A percentile compares a stretch with the other conserved stretches of the same genome.
phyloP scores from a whole-genome alignment of 2,113 vertebrate genomes.

The Halichoeres trimaculatus region DNA sequence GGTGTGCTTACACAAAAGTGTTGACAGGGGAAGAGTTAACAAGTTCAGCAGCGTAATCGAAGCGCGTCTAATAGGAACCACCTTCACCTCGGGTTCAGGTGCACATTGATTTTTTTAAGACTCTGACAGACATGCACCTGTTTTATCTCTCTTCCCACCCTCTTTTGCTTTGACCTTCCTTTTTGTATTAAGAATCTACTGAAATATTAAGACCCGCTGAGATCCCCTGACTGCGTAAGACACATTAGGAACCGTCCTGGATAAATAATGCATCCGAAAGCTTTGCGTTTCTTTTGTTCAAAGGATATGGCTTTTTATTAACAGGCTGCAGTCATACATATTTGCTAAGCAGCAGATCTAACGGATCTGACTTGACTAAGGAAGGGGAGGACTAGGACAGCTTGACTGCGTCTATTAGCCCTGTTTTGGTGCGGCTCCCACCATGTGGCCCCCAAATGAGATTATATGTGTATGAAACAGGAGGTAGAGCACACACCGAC shows the following conservation, averaged over 20 bases:
- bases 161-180: conserved; percentile 25
- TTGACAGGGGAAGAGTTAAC: conserved; percentile 33
- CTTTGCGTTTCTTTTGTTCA: conserved; percentile 36
- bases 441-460: conserved; percentile 77
- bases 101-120: conserved; percentile 59
- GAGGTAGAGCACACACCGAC: conserved; percentile 73
- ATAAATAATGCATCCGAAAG: conserved; percentile 73
- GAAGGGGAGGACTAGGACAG: conserved; percentile 53
- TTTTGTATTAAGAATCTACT: conserved; percentile 40
- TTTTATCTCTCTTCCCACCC: neutral
- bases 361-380: conserved; percentile 59
- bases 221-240: conserved; percentile 62
- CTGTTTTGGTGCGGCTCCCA: conserved; percentile 73
- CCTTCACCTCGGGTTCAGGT: conserved; percentile 57
- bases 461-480: conserved; percentile 82
- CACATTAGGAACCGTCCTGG: conserved; percentile 61
- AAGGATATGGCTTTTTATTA: conserved; percentile 60
- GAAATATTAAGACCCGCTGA: conserved; percentile 72
- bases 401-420: conserved; percentile 77
- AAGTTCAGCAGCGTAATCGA: conserved; percentile 48
- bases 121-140: conserved; percentile 49
- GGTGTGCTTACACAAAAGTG: neutral
- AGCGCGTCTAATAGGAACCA: conserved; percentile 46
- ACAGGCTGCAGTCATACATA: conserved; percentile 49
- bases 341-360: conserved; percentile 65